A percentile compares a stretch with the other conserved stretches of the same genome.
These are phyloP conservation scores for Pipra filicauda DNA, from an alignment of 2,113 vertebrate species.

Conservation along the genomic window DNA sequence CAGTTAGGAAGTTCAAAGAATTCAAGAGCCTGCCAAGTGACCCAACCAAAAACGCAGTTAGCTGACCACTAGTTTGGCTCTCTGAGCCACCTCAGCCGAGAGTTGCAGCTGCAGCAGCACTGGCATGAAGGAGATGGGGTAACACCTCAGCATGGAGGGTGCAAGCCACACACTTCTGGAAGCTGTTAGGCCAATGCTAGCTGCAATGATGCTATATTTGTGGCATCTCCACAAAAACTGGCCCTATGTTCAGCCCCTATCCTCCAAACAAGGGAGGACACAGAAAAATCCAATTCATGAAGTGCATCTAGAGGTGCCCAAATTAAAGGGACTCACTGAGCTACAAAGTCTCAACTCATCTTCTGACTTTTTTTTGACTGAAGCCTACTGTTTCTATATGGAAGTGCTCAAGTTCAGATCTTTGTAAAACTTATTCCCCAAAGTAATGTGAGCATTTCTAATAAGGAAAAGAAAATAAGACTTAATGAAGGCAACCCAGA, in stretches of 20 bases:
- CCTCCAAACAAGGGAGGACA: not conserved
- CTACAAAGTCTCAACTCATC: not conserved
- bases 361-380: not conserved
- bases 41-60: not conserved
- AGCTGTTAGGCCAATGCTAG: not conserved
- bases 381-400: not conserved
- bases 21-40: not conserved
- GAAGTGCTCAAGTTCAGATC: not conserved
- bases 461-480: not conserved
- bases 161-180: not conserved
- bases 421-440: not conserved
- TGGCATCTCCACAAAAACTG: not conserved
- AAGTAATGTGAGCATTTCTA: not conserved
- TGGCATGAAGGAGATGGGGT: fast-evolving
- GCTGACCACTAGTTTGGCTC: not conserved
- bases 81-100: not conserved
- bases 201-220: not conserved
- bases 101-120: fast-evolving
- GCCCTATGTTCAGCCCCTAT: not conserved
- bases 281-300: not conserved
- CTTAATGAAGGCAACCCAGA: not conserved
- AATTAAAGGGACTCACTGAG: not conserved
- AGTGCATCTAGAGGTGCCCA: not conserved
- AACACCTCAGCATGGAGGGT: not conserved
- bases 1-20: not conserved